A percentile compares a stretch with the other conserved stretches of the same genome.
phyloP scores from a whole-genome alignment of 2,113 vertebrate species.

The Oncorhynchus mykiss region DNA sequence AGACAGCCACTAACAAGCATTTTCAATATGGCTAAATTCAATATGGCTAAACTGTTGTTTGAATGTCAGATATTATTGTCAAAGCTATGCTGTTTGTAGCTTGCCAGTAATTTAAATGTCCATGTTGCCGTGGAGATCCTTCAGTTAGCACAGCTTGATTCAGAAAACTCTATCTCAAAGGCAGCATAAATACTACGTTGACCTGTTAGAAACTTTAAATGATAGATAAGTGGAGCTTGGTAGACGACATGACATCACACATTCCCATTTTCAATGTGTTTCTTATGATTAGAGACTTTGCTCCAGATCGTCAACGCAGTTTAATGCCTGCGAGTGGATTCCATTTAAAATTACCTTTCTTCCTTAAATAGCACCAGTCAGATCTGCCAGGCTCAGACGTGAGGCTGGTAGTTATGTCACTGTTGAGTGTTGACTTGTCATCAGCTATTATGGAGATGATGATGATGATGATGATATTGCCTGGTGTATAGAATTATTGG shows the following conservation, averaged over 20 bases:
- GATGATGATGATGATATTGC: conserved; percentile 12
- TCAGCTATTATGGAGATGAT: background rate
- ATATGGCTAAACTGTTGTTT: background rate
- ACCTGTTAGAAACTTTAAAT: background rate
- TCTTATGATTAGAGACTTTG: conserved; percentile 43
- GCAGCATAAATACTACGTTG: background rate
- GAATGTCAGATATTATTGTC: background rate
- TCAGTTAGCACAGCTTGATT: background rate
- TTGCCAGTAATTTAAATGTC: background rate
- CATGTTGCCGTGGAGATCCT: background rate
- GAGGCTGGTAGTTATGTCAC: conserved; percentile 12
- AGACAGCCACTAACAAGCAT: background rate
- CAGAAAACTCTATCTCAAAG: background rate
- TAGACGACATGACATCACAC: conserved; percentile 28
- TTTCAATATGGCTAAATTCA: background rate
- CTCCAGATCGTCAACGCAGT: conserved; percentile 52
- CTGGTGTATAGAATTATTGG: background rate
- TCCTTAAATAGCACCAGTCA: conserved; percentile 24
- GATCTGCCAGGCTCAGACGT: conserved; percentile 23
- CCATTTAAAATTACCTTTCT: conserved; percentile 40
- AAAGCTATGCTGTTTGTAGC: background rate
- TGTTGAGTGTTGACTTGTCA: background rate
- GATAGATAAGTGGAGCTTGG: conserved; percentile 7
- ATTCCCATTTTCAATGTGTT: conserved; percentile 46
- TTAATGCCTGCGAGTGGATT: conserved; percentile 35